Conservation (phyloP, 2,113 vertebrate species). For the Elanus axillaris region DNA sequence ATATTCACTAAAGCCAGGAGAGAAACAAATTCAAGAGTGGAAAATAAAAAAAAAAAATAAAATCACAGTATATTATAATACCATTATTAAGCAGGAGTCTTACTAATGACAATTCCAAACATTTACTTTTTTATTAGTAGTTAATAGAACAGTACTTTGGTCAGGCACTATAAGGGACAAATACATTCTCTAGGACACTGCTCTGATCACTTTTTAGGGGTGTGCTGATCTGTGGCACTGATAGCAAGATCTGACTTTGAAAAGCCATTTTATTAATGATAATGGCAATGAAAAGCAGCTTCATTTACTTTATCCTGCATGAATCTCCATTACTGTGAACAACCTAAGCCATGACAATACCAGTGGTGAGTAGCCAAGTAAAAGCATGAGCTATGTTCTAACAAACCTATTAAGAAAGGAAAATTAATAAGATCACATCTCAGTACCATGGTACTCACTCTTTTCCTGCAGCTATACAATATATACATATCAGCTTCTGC, state of each 20-base stretch:
- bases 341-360: neutral
- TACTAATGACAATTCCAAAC: neutral
- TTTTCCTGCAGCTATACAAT: neutral
- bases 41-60: too few relatives aligned
- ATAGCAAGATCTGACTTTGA: neutral
- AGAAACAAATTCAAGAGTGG: neutral
- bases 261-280: neutral
- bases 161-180: neutral
- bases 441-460: neutral
- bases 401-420: neutral
- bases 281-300: neutral
- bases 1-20: neutral
- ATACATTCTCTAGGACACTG: neutral
- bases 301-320: slow-evolving; percentile 3
- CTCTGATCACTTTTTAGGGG: neutral
- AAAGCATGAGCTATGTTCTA: neutral
- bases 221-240: neutral
- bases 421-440: slow-evolving; percentile 16
- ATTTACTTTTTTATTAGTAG: neutral
- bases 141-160: neutral
- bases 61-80: neutral
- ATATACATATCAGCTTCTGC: neutral
- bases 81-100: neutral
- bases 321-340: slow-evolving; percentile 23
- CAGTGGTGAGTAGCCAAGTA: neutral